Percentiles rank a stretch among this genome's conserved stretches.
These are phyloP conservation scores for Mythimna impura DNA, from an alignment of 2,888 invertebrate genomes.

Conservation along the genomic window DNA sequence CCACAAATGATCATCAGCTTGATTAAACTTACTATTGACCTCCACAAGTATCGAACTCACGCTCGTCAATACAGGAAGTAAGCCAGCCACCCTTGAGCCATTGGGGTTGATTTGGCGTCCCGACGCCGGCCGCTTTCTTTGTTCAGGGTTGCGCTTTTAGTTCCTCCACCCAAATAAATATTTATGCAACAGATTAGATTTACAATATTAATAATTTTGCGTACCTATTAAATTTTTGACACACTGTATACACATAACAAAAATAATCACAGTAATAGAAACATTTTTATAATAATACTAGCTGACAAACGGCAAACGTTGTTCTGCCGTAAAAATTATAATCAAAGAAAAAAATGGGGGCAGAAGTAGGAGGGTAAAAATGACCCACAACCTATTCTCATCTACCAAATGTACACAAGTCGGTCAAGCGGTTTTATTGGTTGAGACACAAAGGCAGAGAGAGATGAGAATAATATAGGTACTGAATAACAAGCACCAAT, in stretches of 20 bases:
- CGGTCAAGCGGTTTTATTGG: too few species aligned
- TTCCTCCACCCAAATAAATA: constrained; percentile 25
- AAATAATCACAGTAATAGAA: neutral
- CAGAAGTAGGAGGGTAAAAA: too few species aligned
- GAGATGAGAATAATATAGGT: neutral
- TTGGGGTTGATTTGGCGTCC: constrained; percentile 35
- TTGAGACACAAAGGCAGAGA: too few species aligned
- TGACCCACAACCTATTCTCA: too few species aligned
- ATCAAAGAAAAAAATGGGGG: too few species aligned
- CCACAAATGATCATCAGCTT: constrained; percentile 1
- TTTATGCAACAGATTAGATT: constrained; percentile 22
- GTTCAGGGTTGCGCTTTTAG: constrained; percentile 42
- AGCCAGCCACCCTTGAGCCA: constrained; percentile 30
- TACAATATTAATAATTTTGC: neutral
- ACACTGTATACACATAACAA: neutral
- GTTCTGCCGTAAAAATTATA: too few species aligned
- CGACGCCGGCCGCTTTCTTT: constrained; percentile 35
- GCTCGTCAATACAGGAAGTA: constrained; percentile 35
- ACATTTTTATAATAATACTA: neutral
- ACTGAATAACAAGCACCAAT: neutral
- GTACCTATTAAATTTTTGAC: neutral
- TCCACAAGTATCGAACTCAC: constrained; percentile 17
- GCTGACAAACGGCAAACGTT: too few species aligned
- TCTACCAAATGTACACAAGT: too few species aligned
- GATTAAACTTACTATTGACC: constrained; percentile 5